phyloP scores from a whole-genome alignment of 2,113 vertebrate species.

The Canis aureus region DNA sequence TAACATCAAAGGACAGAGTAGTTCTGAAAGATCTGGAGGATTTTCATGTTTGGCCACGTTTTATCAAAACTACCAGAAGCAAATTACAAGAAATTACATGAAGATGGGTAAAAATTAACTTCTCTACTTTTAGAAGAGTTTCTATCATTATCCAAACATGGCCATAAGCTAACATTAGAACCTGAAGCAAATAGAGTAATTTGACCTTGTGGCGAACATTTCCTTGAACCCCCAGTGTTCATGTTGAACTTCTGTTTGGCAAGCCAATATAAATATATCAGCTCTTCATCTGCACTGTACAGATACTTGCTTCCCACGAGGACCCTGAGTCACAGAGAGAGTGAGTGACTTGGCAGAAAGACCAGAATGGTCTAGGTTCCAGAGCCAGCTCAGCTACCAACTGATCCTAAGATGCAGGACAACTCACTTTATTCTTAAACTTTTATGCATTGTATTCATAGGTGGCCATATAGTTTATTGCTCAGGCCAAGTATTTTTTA shows the following conservation, averaged over 20 bases:
- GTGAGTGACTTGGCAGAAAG: neutral
- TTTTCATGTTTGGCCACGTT: slow-evolving; percentile 40
- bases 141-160: neutral
- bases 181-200: slow-evolving; percentile 17
- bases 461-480: neutral
- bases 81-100: neutral
- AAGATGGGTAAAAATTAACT: slow-evolving; percentile 14
- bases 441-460: neutral
- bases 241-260: neutral
- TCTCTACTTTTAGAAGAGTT: neutral
- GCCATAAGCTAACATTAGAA: neutral
- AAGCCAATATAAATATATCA: neutral
- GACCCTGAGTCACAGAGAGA: neutral
- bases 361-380: neutral
- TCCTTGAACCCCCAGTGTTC: neutral
- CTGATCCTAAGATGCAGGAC: neutral
- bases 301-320: neutral
- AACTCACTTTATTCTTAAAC: neutral
- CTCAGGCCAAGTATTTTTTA: neutral
- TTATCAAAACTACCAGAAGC: slow-evolving; percentile 9
- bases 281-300: neutral
- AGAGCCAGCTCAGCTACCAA: neutral
- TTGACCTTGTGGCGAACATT: neutral
- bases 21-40: neutral
- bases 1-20: neutral